Percentiles rank a stretch among this genome's conserved stretches.
These are phyloP conservation scores for Sebastiscus albofasciatus DNA, from an alignment of 2,797 vertebrate genomes.

Conservation along the genomic window DNA sequence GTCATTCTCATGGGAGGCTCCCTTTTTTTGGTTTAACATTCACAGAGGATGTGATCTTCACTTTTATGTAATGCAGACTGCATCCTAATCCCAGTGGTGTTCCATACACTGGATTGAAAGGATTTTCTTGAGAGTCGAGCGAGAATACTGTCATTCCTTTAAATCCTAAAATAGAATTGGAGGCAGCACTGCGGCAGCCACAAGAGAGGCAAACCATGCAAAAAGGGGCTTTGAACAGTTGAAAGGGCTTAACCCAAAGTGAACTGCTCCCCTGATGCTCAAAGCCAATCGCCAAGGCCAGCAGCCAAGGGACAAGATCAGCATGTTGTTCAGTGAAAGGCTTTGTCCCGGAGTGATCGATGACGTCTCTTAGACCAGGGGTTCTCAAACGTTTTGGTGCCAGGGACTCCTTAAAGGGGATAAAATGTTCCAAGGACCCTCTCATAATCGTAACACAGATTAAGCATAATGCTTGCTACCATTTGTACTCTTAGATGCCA, in stretches of 20 bases:
- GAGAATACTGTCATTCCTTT: conserved; percentile 29
- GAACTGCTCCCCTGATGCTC: conserved; percentile 49
- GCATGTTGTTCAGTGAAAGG: conserved; percentile 36
- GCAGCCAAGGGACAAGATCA: conserved; percentile 39
- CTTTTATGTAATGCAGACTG: conserved; percentile 39
- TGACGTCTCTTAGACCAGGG: conserved; percentile 15
- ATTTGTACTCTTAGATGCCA: no score
- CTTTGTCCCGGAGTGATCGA: conserved; percentile 46
- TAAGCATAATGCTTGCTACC: no score
- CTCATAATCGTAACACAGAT: no score
- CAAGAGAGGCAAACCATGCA: conserved; percentile 37
- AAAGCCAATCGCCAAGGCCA: conserved; percentile 29
- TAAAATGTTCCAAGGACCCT: no score
- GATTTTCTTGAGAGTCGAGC: conserved; percentile 44
- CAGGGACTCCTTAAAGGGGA: no score
- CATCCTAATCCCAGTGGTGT: conserved; percentile 41
- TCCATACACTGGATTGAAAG: conserved; percentile 35
- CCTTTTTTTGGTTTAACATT: conserved; percentile 33
- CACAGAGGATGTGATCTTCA: conserved; percentile 32
- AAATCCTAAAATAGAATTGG: conserved; percentile 50
- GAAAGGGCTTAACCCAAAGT: conserved; percentile 63
- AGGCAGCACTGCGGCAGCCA: conserved; percentile 30
- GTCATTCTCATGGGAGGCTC: conserved; percentile 20
- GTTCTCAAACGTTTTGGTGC: no score
- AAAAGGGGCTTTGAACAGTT: conserved; percentile 55